A percentile compares a stretch with the other conserved stretches of the same genome.
Conservation (phyloP, 2,113 vertebrate species). For the Syrrhaptes paradoxus region DNA sequence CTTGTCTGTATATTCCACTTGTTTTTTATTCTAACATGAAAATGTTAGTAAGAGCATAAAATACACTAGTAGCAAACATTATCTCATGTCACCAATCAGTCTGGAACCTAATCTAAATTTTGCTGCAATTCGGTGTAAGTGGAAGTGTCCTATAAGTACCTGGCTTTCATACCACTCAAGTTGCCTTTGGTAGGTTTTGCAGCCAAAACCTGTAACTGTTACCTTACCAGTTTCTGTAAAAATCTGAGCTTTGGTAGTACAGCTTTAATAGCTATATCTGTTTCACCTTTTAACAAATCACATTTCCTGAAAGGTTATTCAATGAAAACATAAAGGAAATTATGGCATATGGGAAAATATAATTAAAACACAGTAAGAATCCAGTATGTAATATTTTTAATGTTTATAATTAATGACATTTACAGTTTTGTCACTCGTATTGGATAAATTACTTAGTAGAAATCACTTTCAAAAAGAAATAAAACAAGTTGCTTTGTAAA, state of each 20-base stretch:
- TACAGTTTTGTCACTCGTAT: constrained; percentile 16
- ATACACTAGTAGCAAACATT: background rate
- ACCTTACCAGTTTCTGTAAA: background rate
- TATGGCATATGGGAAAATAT: background rate
- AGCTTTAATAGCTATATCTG: background rate
- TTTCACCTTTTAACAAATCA: background rate
- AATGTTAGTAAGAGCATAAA: background rate
- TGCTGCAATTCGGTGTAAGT: background rate
- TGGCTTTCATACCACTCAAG: background rate
- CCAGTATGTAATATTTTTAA: background rate
- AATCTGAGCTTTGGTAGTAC: background rate
- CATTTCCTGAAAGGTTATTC: constrained; percentile 6
- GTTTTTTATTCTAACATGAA: background rate
- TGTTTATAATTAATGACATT: constrained; percentile 30
- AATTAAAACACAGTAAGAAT: background rate
- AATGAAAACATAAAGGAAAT: background rate
- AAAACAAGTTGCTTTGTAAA: background rate
- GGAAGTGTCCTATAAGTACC: background rate
- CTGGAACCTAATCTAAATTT: background rate
- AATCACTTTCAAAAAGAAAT: constrained; percentile 52
- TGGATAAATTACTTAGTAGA: background rate
- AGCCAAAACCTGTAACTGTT: background rate
- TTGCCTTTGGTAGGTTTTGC: background rate
- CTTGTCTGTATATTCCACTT: background rate
- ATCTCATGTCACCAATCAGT: background rate